A percentile compares a stretch with the other conserved stretches of the same genome.
These are phyloP conservation scores for Pachyrhynchus sulphureomaculatus DNA, from an alignment of 1,140 invertebrate genomes.

Conservation along the genomic window DNA sequence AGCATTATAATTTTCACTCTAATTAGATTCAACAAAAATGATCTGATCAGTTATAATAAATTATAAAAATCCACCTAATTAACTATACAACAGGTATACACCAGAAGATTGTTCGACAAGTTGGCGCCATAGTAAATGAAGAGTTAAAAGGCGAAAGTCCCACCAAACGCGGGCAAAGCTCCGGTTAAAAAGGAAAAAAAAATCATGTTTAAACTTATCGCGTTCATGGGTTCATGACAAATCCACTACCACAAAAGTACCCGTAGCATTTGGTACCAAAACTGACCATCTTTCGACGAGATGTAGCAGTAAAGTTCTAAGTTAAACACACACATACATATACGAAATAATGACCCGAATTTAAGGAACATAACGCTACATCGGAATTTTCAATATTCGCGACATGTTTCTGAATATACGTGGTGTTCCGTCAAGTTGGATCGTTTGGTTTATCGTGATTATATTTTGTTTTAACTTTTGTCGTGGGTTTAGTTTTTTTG, in stretches of 20 bases:
- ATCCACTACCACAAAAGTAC: conserved; percentile 14
- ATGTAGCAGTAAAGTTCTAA: conserved; percentile 22
- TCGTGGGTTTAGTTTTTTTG: conserved; percentile 15
- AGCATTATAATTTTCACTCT: too few species aligned
- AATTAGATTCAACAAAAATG: too few species aligned
- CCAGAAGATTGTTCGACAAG: not conserved
- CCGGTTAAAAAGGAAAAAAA: conserved; percentile 8
- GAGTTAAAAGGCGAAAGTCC: not conserved
- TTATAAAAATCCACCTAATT: too few species aligned
- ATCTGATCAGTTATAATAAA: too few species aligned
- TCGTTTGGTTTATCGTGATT: not conserved
- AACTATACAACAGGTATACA: too few species aligned
- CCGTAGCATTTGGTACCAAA: conserved; percentile 16
- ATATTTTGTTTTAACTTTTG: not conserved
- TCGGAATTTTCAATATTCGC: conserved; percentile 26
- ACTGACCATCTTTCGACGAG: conserved; percentile 11
- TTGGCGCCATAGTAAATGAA: not conserved
- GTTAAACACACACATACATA: conserved; percentile 18
- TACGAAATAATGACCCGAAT: conserved; percentile 30
- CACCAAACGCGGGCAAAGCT: not conserved
- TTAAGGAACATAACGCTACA: conserved; percentile 14
- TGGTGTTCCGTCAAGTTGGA: not conserved
- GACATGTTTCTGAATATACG: conserved; percentile 18
- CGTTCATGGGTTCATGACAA: conserved; percentile 5
- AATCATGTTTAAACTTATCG: not conserved